Base-by-base conservation (phyloP, 1,140 invertebrate species). In the Probaryconus sp. region DNA sequence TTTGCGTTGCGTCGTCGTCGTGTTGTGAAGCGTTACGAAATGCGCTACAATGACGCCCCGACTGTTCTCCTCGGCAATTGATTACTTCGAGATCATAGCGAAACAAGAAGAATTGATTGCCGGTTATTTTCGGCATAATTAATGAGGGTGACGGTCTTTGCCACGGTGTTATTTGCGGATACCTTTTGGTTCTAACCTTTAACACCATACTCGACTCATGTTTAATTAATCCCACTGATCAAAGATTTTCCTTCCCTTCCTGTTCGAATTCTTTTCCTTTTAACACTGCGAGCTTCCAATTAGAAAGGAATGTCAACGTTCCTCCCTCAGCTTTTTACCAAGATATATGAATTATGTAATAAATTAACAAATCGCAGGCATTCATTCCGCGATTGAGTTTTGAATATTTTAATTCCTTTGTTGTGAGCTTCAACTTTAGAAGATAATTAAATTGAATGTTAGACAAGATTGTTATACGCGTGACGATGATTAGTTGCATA, bases 281-380 rank as follows among this genome's bases (percentile, higher is more conserved):
- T 53, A 47, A 26, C 17, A 37, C 61, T 56, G 56, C 73, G 58
- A 65, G 70, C 61, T 65, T 67, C 69, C 75, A 77, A 73, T 77
- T 73, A 77, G 60, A 73, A 72, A 72, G 75, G 69, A 72, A 77
- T 72, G 71, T 69, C 58, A 58, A 60, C 71, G 63, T 65, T 61
- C 7, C 21, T 40, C 51, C 28, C 21, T 17, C 37, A 37, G 28
- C 38, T 30, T 10, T 33, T 50, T 5, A 37, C 10, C 26, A 24
- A 68, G 48, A 58, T 70, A 72, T 64, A 81, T 79, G 79, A 79
- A 80, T 80, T 79, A 79, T 80, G 79, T 68, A 75, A 76, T 71
- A 73, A 80, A 80, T 80, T 78, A 78, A 55, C 67, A 45, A 72
- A 70, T 74, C 64, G 69, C 53, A 69, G 64, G 64, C 53, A 61